A percentile compares a stretch with the other conserved stretches of the same genome.
Evolutionary conservation across 2,797 vertebrate species (phyloP).

Genomic region (Gila robusta): DNA sequence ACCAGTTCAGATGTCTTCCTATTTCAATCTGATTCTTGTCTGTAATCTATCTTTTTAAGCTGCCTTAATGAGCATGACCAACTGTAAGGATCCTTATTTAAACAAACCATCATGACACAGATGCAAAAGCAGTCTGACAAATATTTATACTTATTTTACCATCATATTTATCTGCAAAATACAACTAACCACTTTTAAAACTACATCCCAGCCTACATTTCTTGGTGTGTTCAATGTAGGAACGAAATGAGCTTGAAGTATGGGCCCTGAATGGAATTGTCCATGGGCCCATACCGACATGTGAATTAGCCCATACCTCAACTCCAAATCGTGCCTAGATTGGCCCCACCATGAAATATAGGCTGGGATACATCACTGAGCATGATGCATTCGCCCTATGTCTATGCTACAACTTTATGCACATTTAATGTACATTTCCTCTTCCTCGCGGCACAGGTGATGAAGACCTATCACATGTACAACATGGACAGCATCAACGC

Average conservation of each 20-base stretch:
- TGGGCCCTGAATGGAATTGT: background rate
- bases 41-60: conserved; percentile 1
- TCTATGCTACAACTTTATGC: background rate
- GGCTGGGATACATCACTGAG: background rate
- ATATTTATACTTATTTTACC: conserved; percentile 9
- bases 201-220: background rate
- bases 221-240: background rate
- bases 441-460: conserved; percentile 83
- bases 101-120: background rate
- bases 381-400: background rate
- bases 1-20: conserved; percentile 45
- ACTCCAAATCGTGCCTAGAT: background rate
- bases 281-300: background rate
- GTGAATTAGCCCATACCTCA: background rate
- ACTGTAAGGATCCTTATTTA: conserved; percentile 37
- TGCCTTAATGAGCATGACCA: background rate
- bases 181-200: background rate
- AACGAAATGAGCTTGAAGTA: background rate
- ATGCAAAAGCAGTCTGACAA: conserved; percentile 2
- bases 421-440: background rate
- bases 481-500: conserved; percentile 98
- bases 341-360: background rate
- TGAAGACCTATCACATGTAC: conserved; percentile 99
- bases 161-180: conserved; percentile 1
- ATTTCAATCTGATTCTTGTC: conserved; percentile 10